A percentile compares a stretch with the other conserved stretches of the same genome.
These are phyloP conservation scores for Tauraco hartlaubi DNA, from an alignment of 2,797 vertebrate species.

Conservation along the genomic window DNA sequence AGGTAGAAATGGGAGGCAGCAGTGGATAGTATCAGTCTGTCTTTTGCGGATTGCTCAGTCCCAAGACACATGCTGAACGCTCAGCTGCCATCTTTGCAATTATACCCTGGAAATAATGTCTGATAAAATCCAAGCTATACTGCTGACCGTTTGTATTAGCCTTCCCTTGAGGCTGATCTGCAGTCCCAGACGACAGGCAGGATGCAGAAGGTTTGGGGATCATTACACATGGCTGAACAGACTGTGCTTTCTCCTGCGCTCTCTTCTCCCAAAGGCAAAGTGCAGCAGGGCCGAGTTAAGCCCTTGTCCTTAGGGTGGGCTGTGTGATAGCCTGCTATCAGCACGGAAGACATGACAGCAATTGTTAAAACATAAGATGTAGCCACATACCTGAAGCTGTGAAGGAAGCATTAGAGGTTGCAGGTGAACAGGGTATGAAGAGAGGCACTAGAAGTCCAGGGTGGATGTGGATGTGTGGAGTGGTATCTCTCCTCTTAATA, in stretches of 20 bases:
- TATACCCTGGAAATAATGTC: neutral
- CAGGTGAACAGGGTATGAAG: rapidly evolving
- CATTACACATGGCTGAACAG: rapidly evolving
- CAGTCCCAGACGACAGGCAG: neutral
- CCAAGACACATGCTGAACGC: neutral
- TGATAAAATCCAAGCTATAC: neutral
- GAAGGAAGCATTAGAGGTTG: neutral
- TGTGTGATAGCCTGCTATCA: neutral
- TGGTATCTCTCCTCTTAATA: neutral
- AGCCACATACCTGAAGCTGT: neutral
- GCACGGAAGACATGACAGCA: neutral
- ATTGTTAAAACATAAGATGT: neutral
- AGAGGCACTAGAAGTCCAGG: neutral
- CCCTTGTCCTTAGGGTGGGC: neutral
- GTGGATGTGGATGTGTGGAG: neutral
- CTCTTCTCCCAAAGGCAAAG: neutral
- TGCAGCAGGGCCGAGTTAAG: neutral
- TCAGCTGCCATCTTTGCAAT: neutral
- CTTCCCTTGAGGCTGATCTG: neutral
- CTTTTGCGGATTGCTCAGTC: neutral
- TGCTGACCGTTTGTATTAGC: neutral
- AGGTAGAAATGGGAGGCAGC: neutral
- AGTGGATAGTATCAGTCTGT: neutral
- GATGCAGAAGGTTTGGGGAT: neutral
- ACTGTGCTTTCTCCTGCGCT: neutral